phyloP scores from a whole-genome alignment of 2,113 vertebrate genomes.

The Pelvicachromis taeniatus region DNA sequence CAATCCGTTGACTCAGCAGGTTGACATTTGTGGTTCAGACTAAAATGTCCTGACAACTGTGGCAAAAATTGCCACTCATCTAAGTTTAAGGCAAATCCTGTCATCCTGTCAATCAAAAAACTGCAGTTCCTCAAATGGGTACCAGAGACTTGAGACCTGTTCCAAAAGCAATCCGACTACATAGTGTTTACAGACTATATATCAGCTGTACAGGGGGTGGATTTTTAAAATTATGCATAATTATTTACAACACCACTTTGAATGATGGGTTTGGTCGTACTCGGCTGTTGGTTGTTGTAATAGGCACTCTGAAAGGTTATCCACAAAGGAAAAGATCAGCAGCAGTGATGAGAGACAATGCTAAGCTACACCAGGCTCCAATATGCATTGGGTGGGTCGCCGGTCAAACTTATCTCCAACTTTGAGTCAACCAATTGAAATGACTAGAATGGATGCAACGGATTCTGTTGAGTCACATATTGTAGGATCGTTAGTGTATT shows the following conservation, averaged over 20 bases:
- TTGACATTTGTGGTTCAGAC: neutral
- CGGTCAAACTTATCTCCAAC: neutral
- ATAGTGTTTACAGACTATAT: neutral
- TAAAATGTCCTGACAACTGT: neutral
- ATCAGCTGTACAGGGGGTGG: neutral
- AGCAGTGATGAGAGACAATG: neutral
- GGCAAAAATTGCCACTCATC: neutral
- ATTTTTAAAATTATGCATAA: neutral
- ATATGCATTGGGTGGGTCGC: neutral
- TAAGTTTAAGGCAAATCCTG: neutral
- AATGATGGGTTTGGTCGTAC: accelerated
- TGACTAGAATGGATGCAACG: neutral
- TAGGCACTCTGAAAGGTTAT: neutral
- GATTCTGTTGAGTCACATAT: neutral
- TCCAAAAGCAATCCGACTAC: neutral
- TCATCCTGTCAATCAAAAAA: neutral
- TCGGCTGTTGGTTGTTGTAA: neutral
- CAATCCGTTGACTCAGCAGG: neutral
- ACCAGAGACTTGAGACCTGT: neutral
- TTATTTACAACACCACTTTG: neutral
- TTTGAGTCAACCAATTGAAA: neutral
- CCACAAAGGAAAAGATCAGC: neutral
- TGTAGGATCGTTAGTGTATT: neutral
- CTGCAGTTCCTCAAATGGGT: neutral
- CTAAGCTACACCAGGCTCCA: neutral